Conservation (phyloP, 2,113 vertebrate genomes). For the Phocoena phocoena region DNA sequence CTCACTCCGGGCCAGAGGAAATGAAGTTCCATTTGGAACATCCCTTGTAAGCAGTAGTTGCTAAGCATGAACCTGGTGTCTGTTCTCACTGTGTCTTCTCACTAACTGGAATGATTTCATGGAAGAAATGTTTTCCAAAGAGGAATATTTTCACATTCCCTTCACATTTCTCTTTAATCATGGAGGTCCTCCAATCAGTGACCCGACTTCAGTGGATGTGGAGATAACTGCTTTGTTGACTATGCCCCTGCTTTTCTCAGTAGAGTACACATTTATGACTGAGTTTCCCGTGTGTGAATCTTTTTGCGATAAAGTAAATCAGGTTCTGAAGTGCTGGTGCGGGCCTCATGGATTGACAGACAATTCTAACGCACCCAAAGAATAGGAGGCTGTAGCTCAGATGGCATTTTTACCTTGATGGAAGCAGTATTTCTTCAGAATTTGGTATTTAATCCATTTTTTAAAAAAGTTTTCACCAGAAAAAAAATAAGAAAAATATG, state of each 20-base stretch:
- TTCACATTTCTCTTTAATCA: neutral
- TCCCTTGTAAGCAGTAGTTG: neutral
- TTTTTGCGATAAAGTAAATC: neutral
- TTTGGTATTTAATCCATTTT: neutral
- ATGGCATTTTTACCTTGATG: neutral
- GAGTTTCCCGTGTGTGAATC: neutral
- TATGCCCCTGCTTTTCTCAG: neutral
- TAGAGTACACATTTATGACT: neutral
- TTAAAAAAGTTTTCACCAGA: neutral
- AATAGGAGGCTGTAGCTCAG: neutral
- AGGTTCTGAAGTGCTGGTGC: accelerated
- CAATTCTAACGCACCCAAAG: accelerated
- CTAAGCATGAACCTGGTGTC: neutral
- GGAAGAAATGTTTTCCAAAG: neutral
- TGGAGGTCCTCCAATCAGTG: neutral
- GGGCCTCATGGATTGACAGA: neutral
- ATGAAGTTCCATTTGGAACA: neutral
- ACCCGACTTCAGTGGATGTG: neutral
- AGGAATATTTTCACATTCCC: neutral
- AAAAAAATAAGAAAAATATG: neutral
- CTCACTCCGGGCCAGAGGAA: neutral
- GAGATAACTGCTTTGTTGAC: neutral
- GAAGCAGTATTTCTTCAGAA: neutral
- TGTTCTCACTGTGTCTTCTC: neutral
- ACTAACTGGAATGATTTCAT: neutral